Conservation (phyloP, 2,113 vertebrate species). For the Seriola dumerili region DNA sequence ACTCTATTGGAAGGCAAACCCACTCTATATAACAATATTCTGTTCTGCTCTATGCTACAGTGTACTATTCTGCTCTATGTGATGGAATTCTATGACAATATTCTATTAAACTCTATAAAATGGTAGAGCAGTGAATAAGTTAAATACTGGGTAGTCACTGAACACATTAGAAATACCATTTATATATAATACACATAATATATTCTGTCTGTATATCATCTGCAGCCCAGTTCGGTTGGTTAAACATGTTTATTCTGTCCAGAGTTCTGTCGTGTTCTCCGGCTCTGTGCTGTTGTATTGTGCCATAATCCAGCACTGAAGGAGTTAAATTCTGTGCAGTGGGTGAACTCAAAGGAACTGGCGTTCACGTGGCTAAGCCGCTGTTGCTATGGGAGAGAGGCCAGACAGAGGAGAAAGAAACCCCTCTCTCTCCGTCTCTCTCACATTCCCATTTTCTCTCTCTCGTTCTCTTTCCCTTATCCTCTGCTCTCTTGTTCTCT, state of each 20-base stretch:
- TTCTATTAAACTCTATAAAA: background rate
- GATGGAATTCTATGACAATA: too few relatives aligned
- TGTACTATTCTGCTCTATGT: too few relatives aligned
- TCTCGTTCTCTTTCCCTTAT: constrained; percentile 36
- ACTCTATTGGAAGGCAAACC: background rate
- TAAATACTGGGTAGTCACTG: too few relatives aligned
- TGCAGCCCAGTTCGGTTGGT: background rate
- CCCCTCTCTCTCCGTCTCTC: constrained; percentile 33
- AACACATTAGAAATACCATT: too few relatives aligned
- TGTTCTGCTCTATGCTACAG: background rate
- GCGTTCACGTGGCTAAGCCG: constrained; percentile 81
- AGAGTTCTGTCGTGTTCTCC: constrained; percentile 4
- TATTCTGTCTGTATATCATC: background rate
- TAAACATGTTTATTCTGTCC: constrained; percentile 2
- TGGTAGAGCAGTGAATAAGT: background rate
- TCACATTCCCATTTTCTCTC: constrained; percentile 57
- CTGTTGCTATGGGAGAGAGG: constrained; percentile 87
- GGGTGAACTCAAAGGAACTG: constrained; percentile 82
- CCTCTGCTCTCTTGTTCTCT: constrained; percentile 49
- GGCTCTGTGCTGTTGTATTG: constrained; percentile 18
- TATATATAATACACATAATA: background rate
- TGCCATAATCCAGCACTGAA: constrained; percentile 58
- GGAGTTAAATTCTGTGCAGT: constrained; percentile 77
- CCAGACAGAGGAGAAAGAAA: constrained; percentile 83
- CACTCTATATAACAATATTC: background rate